These are phyloP conservation scores for Tribolium freemani DNA, from an alignment of 2,888 invertebrate genomes.

Conservation along the genomic window DNA sequence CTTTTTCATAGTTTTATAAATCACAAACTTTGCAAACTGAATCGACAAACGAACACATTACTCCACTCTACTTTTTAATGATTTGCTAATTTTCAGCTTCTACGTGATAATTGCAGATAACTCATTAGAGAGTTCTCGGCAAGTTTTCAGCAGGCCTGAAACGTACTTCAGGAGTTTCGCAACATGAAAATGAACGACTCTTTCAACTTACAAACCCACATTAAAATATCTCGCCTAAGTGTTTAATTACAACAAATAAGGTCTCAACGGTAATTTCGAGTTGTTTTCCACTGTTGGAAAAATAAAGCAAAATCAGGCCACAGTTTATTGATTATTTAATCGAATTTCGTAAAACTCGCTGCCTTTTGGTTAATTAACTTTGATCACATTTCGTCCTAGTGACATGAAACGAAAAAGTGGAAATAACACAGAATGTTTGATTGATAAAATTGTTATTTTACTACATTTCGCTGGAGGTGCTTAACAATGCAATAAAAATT, in stretches of 20 bases:
- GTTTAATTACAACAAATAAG: conserved; percentile 19
- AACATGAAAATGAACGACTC: conserved; percentile 32
- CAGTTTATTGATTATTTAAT: conserved; percentile 3
- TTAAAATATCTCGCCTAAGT: conserved; percentile 20
- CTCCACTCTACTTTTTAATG: no score
- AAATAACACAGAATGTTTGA: not conserved
- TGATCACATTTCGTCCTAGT: conserved; percentile 23
- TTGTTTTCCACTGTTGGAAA: not conserved
- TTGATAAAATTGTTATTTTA: not conserved
- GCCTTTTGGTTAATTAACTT: conserved; percentile 9
- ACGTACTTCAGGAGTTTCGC: conserved; percentile 19
- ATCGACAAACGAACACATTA: no score
- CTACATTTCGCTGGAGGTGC: not conserved
- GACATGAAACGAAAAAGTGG: no score
- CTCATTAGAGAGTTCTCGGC: conserved; percentile 23
- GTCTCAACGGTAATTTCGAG: not conserved
- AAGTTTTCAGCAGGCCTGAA: conserved; percentile 9
- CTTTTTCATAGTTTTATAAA: not conserved
- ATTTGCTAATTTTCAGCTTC: not conserved
- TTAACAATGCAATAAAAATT: conserved; percentile 16
- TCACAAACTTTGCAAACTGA: not conserved
- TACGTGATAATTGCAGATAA: conserved; percentile 23
- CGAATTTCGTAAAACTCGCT: conserved; percentile 2
- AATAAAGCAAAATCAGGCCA: not conserved
- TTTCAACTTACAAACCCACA: conserved; percentile 32